Percentiles rank a stretch among this genome's conserved stretches.
Evolutionary conservation across 2,888 invertebrate genomes (phyloP).

Genomic region (Copidosoma aretas): DNA sequence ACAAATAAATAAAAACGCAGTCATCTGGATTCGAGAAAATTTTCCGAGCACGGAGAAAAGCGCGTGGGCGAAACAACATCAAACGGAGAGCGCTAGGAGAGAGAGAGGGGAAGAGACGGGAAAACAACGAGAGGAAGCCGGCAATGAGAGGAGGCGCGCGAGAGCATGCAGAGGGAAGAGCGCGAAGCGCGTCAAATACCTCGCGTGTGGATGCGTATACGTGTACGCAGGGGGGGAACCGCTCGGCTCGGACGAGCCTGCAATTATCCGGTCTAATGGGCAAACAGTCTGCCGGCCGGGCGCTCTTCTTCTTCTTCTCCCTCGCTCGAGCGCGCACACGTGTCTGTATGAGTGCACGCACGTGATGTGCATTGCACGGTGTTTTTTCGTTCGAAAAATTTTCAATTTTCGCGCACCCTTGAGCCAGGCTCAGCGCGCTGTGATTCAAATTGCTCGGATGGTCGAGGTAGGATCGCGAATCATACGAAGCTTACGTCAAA

Average conservation of each 20-base stretch:
- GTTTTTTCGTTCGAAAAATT: too few species aligned
- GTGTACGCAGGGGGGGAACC: too few species aligned
- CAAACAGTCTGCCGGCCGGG: slow-evolving; percentile 55
- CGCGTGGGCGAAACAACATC: not conserved
- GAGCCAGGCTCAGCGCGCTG: too few species aligned
- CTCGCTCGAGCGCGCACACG: not conserved
- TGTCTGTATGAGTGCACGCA: too few species aligned
- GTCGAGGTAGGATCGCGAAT: too few species aligned
- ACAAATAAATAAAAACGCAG: slow-evolving; percentile 17
- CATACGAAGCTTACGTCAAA: too few species aligned
- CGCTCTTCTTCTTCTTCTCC: slow-evolving; percentile 11
- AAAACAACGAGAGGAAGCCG: not conserved
- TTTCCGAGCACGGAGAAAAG: not conserved
- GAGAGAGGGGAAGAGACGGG: slow-evolving; percentile 17
- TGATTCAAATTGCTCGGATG: too few species aligned
- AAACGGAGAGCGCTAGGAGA: not conserved
- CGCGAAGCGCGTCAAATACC: slow-evolving; percentile 42
- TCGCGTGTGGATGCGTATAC: too few species aligned
- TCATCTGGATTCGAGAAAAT: slow-evolving; percentile 23
- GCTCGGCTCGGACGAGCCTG: slow-evolving; percentile 52
- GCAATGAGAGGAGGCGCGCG: slow-evolving; percentile 43
- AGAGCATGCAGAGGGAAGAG: slow-evolving; percentile 44
- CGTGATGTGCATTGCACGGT: too few species aligned
- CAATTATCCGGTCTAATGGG: slow-evolving; percentile 62
- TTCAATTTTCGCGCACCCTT: too few species aligned